Base-by-base conservation (phyloP, 2,113 vertebrate species). In the Bubo scandiacus region DNA sequence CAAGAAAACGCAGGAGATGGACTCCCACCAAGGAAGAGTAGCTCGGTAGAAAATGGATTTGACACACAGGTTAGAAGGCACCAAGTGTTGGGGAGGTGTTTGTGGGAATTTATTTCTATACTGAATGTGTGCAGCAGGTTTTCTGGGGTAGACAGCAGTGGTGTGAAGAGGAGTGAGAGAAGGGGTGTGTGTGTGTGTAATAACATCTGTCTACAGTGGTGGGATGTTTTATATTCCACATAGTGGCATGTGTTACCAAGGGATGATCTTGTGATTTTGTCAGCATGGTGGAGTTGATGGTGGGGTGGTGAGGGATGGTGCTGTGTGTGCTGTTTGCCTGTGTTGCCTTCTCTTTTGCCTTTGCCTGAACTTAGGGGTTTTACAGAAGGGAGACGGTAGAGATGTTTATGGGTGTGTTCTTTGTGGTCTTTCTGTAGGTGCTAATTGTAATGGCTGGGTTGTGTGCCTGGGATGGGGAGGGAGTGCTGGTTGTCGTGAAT, bases 51-150 rank as follows among this genome's bases (percentile, higher is more conserved):
- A 90, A 98, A 97, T 62, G 98, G 97, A 96, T 98, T 98, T 96
- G 98, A 99, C 95, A 98, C 98, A 42, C 99, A 99, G 99, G 99
- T 99, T 96, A 99, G 99, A 87, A 77, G 61, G 61, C 59, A n/a
- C 40, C 36, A 2, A 23, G 34, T 6, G 54, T 1, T 49, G 72
- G 93, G 83, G 91, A 20, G 34, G 66, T 67, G 57, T 49, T 32
- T 10, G 63, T 0, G 17, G 3, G 91, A 6, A 54, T 92, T 65
- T 45, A 15, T 92, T 49, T 52, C 30, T 29, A 2, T 51, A 6
- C 2, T 26, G 71, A 20, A 38, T 42, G 71, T 2, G 52, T 88
- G 86, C 74, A 54, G 86, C 88, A 49, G 91, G 63, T 43, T 86
- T 94, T 80, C 30, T 9, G 68, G 73, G 66, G 32, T 10, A 16